Evolutionary conservation across 2,888 invertebrate species (phyloP).

Genomic region (Trachelus iudaicus): DNA sequence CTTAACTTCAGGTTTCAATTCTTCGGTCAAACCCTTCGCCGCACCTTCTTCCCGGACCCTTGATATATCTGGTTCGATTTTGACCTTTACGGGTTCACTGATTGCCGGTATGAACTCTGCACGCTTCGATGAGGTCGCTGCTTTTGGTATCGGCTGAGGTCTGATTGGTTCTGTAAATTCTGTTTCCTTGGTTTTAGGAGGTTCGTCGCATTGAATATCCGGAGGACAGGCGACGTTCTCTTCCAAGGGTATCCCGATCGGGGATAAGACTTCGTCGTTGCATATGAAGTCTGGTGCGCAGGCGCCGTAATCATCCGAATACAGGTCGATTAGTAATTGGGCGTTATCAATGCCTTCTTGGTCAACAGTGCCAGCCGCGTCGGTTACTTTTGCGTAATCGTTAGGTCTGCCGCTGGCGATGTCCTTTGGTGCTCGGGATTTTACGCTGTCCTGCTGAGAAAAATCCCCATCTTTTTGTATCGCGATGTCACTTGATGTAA

Average conservation of each 20-base stretch:
- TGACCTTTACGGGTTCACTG: conserved; percentile 9
- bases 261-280: conserved; percentile 26
- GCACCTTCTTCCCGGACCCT: background rate
- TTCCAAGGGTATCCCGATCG: background rate
- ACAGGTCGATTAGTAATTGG: background rate
- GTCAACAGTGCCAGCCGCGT: background rate
- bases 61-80: background rate
- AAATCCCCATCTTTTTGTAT: background rate
- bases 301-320: background rate
- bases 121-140: background rate
- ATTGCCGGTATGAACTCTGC: background rate
- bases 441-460: background rate
- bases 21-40: background rate
- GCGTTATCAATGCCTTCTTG: background rate
- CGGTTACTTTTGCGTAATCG: background rate
- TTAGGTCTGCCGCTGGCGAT: background rate
- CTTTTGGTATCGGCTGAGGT: background rate
- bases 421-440: background rate
- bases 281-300: conserved; percentile 32
- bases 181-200: background rate
- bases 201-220: background rate
- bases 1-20: background rate
- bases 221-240: background rate
- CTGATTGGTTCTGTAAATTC: background rate
- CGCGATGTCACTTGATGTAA: background rate